phyloP scores from a whole-genome alignment of 1,140 invertebrate genomes.

The Forficula auricularia region DNA sequence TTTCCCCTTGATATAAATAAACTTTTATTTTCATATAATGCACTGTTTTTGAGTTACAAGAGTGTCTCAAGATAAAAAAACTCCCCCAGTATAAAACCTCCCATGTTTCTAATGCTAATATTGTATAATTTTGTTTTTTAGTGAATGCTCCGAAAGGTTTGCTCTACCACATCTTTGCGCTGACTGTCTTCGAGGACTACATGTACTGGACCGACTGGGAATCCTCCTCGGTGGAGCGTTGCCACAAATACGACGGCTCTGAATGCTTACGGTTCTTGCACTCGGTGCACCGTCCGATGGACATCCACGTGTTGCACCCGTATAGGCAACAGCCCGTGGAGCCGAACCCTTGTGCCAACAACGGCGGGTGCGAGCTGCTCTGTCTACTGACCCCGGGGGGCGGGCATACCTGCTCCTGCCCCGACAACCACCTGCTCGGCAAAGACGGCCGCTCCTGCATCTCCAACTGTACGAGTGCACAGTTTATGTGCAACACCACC shows the following conservation, averaged over 20 bases:
- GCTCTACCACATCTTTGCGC: constrained; percentile 71
- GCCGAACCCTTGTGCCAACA: constrained; percentile 33
- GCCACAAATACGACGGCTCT: constrained; percentile 49
- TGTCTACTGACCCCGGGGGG: constrained; percentile 52
- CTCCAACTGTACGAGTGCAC: constrained; percentile 60
- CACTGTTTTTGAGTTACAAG: too few relatives aligned
- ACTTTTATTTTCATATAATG: too few relatives aligned
- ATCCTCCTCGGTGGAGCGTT: constrained; percentile 67
- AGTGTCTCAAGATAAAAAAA: too few relatives aligned
- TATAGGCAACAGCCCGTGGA: constrained; percentile 42
- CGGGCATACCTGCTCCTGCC: constrained; percentile 48
- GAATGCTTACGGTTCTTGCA: constrained; percentile 48
- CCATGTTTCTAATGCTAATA: too few relatives aligned
- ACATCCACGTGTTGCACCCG: constrained; percentile 66
- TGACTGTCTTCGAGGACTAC: constrained; percentile 69
- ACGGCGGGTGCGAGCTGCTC: constrained; percentile 47
- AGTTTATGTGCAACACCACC: constrained; percentile 54
- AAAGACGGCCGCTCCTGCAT: constrained; percentile 46
- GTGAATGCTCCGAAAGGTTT: constrained; percentile 37
- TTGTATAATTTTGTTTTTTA: constrained; percentile 20
- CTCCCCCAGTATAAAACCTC: too few relatives aligned
- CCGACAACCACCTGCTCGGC: constrained; percentile 56
- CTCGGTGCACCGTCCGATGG: constrained; percentile 72
- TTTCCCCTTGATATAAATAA: too few relatives aligned
- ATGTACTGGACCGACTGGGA: constrained; percentile 90